These are phyloP conservation scores for Gallinago media DNA, from an alignment of 2,113 vertebrate genomes.

Conservation along the genomic window DNA sequence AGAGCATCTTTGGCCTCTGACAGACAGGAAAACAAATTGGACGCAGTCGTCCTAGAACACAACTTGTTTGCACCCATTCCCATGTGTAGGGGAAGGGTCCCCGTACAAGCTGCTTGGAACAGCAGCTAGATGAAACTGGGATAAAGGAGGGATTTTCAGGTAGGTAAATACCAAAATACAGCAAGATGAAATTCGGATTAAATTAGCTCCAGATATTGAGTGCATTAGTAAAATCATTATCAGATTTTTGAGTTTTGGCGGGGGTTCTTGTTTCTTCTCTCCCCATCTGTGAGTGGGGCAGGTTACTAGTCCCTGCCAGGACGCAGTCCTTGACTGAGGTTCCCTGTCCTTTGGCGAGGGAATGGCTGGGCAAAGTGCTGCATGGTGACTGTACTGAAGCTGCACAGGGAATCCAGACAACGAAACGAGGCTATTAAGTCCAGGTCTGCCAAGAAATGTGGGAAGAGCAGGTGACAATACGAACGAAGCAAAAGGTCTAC, in stretches of 20 bases:
- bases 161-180: background rate
- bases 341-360: background rate
- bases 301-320: background rate
- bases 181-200: background rate
- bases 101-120: background rate
- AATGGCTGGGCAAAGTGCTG: background rate
- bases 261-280: background rate
- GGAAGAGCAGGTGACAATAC: background rate
- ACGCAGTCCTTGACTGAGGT: background rate
- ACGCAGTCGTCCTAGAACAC: background rate
- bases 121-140: background rate
- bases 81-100: background rate
- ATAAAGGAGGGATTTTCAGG: background rate
- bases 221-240: background rate
- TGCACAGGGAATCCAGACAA: background rate
- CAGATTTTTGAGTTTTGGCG: background rate
- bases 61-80: background rate
- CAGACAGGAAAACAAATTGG: background rate
- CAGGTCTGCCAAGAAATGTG: background rate
- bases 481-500: background rate
- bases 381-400: background rate
- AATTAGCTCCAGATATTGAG: background rate
- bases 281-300: fast-evolving
- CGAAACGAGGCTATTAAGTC: background rate
- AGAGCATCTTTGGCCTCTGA: background rate